Percentiles rank a stretch among this genome's conserved stretches.
Evolutionary conservation across 2,797 vertebrate genomes (phyloP).

Genomic region (Hydrolagus colliei): DNA sequence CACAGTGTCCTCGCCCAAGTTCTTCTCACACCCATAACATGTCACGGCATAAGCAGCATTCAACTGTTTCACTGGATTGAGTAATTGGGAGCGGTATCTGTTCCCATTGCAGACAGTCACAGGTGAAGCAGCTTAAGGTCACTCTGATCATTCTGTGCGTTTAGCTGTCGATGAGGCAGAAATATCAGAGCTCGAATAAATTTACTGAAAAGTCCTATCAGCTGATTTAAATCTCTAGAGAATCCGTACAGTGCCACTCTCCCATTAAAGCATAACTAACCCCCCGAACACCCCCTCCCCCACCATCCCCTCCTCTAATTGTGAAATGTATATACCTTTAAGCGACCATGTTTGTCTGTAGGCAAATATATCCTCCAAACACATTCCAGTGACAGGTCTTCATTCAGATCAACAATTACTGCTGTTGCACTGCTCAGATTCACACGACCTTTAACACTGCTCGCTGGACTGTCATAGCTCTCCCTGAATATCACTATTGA

Average conservation of each 20-base stretch:
- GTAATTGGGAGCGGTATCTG: background rate
- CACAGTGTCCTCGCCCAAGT: background rate
- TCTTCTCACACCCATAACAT: background rate
- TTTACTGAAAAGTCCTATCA: background rate
- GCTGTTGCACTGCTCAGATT: conserved; percentile 11
- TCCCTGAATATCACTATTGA: conserved; percentile 6
- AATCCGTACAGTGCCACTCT: background rate
- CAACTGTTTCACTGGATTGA: background rate
- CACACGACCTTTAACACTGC: conserved; percentile 25
- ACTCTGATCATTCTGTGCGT: background rate
- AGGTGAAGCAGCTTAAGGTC: background rate
- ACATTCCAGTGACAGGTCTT: background rate
- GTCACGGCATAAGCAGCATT: background rate
- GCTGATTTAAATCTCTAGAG: background rate
- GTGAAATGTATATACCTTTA: background rate
- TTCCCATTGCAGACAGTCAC: background rate
- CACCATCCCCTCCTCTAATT: background rate
- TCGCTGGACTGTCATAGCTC: background rate
- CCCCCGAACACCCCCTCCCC: background rate
- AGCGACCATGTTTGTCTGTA: background rate
- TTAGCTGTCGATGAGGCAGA: background rate
- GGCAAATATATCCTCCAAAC: background rate
- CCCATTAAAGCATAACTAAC: background rate
- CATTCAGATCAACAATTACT: conserved; percentile 10
- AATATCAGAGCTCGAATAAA: background rate